These are phyloP conservation scores for Mesoclemmys tuberculata DNA, from an alignment of 2,113 vertebrate genomes.

Conservation along the genomic window DNA sequence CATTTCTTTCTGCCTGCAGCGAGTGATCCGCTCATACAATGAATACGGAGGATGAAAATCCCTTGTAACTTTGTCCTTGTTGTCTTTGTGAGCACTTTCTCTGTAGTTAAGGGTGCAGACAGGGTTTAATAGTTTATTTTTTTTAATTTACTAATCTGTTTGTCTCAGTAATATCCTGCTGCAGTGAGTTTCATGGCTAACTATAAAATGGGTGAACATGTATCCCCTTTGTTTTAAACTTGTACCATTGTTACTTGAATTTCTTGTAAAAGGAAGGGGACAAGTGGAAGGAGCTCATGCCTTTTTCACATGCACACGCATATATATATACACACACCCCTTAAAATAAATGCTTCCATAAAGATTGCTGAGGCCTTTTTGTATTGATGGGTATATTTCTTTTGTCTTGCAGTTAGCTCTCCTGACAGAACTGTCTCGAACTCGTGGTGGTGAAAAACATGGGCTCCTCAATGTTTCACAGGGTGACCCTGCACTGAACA, in stretches of 20 bases:
- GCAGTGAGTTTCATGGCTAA: fast-evolving
- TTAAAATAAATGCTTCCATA: fast-evolving
- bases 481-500: conserved; percentile 75
- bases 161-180: background rate
- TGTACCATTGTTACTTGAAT: background rate
- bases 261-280: background rate
- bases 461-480: conserved; percentile 79
- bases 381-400: background rate
- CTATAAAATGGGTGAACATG: background rate
- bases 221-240: background rate
- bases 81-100: background rate
- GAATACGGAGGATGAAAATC: background rate
- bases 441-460: conserved; percentile 79
- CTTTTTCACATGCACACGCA: too few species aligned
- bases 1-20: background rate
- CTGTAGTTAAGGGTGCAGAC: background rate
- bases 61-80: background rate
- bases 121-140: background rate
- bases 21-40: background rate
- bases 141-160: background rate
- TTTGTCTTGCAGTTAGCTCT: conserved; percentile 86
- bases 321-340: too few species aligned
- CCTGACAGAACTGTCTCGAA: conserved; percentile 86
- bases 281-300: background rate
- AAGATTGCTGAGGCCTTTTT: background rate